Evolutionary conservation across 2,113 vertebrate genomes (phyloP).

Genomic region (Psilopsiagon aymara): DNA sequence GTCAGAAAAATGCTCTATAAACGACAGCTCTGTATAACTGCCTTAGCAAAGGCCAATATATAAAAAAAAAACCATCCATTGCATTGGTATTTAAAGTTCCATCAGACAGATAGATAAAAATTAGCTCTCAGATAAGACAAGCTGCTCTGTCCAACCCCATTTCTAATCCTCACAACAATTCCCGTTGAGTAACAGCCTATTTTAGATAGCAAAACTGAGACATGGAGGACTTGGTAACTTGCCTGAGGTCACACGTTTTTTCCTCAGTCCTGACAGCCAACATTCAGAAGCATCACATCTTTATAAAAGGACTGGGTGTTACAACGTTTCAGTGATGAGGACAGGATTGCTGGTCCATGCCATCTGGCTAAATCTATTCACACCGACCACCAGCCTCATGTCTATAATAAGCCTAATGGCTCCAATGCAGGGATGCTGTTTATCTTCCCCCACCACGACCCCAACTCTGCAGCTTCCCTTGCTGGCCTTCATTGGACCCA

Average conservation of each 20-base stretch:
- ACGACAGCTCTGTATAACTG: neutral
- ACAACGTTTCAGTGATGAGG: neutral
- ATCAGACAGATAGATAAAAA: neutral
- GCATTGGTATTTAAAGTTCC: neutral
- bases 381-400: neutral
- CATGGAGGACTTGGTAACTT: neutral
- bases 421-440: neutral
- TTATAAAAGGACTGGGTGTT: neutral
- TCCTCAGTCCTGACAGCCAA: neutral
- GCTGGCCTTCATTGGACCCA: conserved; percentile 59
- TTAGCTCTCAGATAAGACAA: neutral
- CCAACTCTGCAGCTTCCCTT: neutral
- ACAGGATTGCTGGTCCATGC: neutral
- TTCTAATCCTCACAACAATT: neutral
- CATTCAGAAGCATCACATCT: neutral
- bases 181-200: neutral
- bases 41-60: neutral
- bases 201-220: neutral
- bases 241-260: neutral
- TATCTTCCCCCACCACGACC: conserved; percentile 29
- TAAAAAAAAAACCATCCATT: neutral
- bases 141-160: neutral
- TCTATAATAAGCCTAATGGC: conserved; percentile 6
- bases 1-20: neutral
- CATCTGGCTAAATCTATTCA: neutral